Evolutionary conservation across 2,888 invertebrate species (phyloP).

Genomic region (Panzeria rudis): DNA sequence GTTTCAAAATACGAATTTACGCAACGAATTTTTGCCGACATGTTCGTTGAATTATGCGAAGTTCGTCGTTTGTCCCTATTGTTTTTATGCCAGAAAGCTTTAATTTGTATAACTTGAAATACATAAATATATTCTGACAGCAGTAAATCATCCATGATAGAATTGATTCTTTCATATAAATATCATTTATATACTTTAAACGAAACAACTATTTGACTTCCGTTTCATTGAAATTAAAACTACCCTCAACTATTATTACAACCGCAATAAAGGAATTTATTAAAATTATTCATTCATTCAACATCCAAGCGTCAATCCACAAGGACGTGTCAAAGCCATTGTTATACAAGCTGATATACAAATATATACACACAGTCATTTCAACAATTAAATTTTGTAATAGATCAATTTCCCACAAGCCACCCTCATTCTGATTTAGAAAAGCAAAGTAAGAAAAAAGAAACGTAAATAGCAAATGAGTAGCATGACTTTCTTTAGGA

Average conservation of each 20-base stretch:
- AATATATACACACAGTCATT: constrained; percentile 1
- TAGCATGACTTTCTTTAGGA: constrained; percentile 52
- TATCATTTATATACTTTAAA: neutral
- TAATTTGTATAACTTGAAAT: neutral
- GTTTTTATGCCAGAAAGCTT: neutral
- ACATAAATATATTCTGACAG: neutral
- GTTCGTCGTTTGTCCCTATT: too few species aligned
- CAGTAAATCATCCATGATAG: neutral
- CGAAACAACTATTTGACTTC: constrained; percentile 41
- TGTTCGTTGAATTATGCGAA: too few species aligned
- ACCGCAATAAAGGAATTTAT: constrained; percentile 49
- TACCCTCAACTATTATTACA: constrained; percentile 29
- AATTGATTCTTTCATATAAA: constrained; percentile 1
- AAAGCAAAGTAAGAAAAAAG: constrained; percentile 10
- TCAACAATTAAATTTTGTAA: constrained; percentile 61
- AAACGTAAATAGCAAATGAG: neutral
- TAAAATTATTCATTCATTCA: constrained; percentile 60
- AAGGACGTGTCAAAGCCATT: constrained; percentile 72
- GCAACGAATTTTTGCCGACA: too few species aligned
- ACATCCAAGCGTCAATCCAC: constrained; percentile 65
- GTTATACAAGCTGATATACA: constrained; percentile 8
- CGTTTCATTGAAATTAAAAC: constrained; percentile 38
- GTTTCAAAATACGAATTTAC: too few species aligned
- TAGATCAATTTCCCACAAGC: constrained; percentile 57
- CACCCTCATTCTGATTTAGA: constrained; percentile 23